Conservation (phyloP, 92 coral and sea anemone genomes). For the Phenganax subtilis region DNA sequence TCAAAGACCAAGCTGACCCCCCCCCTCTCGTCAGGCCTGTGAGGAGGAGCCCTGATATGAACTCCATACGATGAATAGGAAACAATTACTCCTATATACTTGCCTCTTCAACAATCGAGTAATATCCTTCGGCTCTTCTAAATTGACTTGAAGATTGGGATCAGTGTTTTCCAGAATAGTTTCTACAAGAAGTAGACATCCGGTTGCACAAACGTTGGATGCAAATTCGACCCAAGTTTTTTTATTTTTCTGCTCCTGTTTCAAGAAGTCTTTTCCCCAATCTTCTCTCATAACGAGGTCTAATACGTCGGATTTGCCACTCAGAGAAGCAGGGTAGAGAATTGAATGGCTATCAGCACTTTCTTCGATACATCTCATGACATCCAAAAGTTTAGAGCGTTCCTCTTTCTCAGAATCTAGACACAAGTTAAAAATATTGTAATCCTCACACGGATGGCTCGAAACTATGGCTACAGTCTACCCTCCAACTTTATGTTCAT, state of each 20-base stretch:
- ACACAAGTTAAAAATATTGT: not conserved
- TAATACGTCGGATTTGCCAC: not conserved
- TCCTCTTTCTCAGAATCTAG: not conserved
- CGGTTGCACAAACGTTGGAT: slow-evolving; percentile 1
- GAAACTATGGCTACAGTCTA: not conserved
- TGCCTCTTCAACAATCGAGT: too few relatives aligned
- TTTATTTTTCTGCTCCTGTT: not conserved
- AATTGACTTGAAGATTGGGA: too few relatives aligned
- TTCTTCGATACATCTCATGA: too few relatives aligned
- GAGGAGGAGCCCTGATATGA: too few relatives aligned
- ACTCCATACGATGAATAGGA: too few relatives aligned
- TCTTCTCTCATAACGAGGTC: not conserved
- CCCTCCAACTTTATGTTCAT: not conserved
- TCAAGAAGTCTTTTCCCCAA: not conserved
- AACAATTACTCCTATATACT: too few relatives aligned
- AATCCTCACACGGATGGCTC: not conserved
- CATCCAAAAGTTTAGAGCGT: not conserved
- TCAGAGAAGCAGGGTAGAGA: not conserved
- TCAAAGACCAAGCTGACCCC: too few relatives aligned
- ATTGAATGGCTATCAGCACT: not conserved
- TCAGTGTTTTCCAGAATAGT: not conserved
- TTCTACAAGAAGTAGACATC: not conserved
- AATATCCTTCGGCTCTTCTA: too few relatives aligned
- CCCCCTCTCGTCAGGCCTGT: too few relatives aligned
- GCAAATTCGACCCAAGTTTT: not conserved